These are phyloP conservation scores for Drosophila guanche DNA, from an alignment of 1,140 invertebrate genomes.

Conservation along the genomic window DNA sequence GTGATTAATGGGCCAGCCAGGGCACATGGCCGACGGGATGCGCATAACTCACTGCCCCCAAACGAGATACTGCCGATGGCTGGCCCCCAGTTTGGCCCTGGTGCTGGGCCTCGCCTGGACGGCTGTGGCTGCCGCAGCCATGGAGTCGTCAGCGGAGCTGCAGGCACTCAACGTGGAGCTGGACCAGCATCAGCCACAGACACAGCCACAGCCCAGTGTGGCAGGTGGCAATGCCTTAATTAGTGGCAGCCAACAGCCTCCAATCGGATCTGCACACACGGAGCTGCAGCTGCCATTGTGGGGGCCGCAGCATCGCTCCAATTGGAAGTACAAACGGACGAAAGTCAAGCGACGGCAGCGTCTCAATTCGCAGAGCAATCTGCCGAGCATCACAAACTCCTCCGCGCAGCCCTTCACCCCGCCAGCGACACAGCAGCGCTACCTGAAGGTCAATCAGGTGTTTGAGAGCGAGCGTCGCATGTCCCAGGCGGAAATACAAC, in stretches of 20 bases:
- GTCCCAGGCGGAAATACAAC: constrained; percentile 64
- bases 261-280: background rate
- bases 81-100: constrained; percentile 32
- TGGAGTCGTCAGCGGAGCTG: constrained; percentile 67
- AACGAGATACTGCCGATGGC: constrained; percentile 53
- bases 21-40: constrained; percentile 74
- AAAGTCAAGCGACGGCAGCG: constrained; percentile 78
- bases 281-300: background rate
- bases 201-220: constrained; percentile 13
- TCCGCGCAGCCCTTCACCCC: constrained; percentile 8
- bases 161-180: constrained; percentile 29
- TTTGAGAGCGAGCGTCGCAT: constrained; percentile 77
- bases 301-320: constrained; percentile 7
- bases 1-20: constrained; percentile 75
- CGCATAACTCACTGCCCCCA: constrained; percentile 67
- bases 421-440: constrained; percentile 57
- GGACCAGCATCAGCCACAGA: background rate
- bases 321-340: constrained; percentile 65
- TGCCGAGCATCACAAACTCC: constrained; percentile 52
- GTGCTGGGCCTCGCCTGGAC: constrained; percentile 48
- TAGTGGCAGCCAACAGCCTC: constrained; percentile 21
- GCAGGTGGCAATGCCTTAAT: constrained; percentile 37
- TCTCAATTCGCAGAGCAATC: constrained; percentile 64
- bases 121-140: constrained; percentile 41
- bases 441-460: constrained; percentile 79